Percentiles rank a stretch among this genome's conserved stretches.
Conservation (phyloP, 1,140 invertebrate genomes). For the Leptinotarsa defecta region DNA sequence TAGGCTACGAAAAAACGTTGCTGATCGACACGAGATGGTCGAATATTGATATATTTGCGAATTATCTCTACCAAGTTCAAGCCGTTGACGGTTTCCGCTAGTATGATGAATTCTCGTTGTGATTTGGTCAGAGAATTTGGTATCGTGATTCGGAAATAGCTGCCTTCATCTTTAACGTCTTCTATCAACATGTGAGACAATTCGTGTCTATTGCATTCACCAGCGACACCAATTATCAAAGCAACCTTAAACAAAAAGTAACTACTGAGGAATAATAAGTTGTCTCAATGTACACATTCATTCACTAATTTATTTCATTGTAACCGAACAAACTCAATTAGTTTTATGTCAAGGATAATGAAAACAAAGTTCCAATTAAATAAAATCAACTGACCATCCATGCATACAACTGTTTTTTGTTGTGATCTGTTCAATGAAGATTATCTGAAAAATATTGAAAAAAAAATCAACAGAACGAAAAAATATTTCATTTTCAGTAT, state of each 20-base stretch:
- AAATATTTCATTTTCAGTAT: too few species aligned
- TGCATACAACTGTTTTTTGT: too few species aligned
- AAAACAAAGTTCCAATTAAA: too few species aligned
- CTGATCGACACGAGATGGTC: slow-evolving; percentile 1
- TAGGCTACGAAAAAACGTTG: slow-evolving; percentile 26
- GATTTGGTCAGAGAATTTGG: neutral
- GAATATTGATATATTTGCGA: slow-evolving; percentile 17
- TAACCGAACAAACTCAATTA: too few species aligned
- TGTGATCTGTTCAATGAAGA: too few species aligned
- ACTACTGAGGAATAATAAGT: too few species aligned
- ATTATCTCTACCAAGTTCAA: slow-evolving; percentile 3
- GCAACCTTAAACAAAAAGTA: neutral
- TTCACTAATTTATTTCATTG: too few species aligned
- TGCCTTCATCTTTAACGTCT: neutral
- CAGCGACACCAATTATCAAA: neutral
- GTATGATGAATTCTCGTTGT: neutral
- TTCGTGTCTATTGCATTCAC: neutral
- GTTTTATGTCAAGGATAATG: too few species aligned
- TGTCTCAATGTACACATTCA: too few species aligned
- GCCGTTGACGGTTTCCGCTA: neutral
- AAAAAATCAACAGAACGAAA: too few species aligned
- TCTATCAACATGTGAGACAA: neutral
- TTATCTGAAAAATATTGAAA: too few species aligned
- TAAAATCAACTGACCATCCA: too few species aligned
- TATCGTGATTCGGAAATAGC: neutral